phyloP scores from a whole-genome alignment of 2,888 invertebrate genomes.

The Caenorhabditis sp. region DNA sequence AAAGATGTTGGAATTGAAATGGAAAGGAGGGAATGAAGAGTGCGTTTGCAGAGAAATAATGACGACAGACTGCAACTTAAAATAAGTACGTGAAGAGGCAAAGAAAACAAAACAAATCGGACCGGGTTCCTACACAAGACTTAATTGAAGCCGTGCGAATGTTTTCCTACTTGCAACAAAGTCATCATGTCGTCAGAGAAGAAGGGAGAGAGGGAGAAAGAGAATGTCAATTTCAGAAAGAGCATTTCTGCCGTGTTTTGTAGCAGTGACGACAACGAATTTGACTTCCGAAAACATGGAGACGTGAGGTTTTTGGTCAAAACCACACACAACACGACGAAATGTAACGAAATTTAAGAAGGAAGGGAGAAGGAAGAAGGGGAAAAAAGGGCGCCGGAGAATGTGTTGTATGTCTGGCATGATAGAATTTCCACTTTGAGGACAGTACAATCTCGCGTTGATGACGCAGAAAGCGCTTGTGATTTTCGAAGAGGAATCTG shows the following conservation, averaged over 20 bases:
- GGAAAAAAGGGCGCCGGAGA: background rate
- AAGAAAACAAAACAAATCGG: conserved; percentile 39
- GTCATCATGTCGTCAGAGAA: background rate
- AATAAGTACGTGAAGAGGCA: conserved; percentile 8
- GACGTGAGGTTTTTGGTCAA: background rate
- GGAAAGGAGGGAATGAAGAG: background rate
- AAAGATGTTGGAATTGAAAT: conserved; percentile 1
- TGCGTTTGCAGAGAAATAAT: background rate
- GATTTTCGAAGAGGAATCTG: background rate
- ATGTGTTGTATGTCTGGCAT: background rate
- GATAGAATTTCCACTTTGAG: background rate
- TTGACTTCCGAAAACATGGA: background rate
- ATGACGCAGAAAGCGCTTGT: background rate
- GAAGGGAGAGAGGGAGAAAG: background rate
- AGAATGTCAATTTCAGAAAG: conserved; percentile 37
- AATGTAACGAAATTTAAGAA: background rate
- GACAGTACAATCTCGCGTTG: too few relatives aligned
- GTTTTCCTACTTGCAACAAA: conserved; percentile 21
- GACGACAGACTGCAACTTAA: conserved; percentile 12
- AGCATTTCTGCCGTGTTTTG: conserved; percentile 22
- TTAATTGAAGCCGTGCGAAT: conserved; percentile 50
- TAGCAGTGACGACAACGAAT: background rate
- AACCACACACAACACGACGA: background rate
- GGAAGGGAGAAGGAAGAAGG: background rate
- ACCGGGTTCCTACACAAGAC: conserved; percentile 44